phyloP scores from a whole-genome alignment of 2,113 vertebrate species.

The Petromus typicus region DNA sequence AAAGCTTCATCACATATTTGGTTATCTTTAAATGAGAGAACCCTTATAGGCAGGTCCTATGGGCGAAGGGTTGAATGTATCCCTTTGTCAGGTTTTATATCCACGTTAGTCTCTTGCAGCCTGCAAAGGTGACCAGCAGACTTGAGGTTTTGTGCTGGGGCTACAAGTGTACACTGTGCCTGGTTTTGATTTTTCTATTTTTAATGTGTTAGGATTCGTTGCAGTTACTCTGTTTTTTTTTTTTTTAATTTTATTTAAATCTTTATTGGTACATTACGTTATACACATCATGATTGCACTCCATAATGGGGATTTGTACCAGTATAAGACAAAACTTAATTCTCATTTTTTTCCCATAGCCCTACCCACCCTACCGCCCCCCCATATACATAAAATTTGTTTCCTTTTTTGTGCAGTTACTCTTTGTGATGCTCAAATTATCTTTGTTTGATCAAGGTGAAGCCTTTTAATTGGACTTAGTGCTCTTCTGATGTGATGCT shows the following conservation, averaged over 20 bases:
- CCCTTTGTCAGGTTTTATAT: slow-evolving; percentile 15
- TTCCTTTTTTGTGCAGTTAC: too few species aligned
- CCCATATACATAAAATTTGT: too few species aligned
- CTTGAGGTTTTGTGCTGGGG: not conserved
- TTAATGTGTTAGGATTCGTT: not conserved
- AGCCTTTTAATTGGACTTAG: not conserved
- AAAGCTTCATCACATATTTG: not conserved
- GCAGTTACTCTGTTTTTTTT: too few species aligned
- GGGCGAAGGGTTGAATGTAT: not conserved
- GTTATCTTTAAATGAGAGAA: not conserved
- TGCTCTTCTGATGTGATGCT: not conserved
- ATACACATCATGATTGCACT: too few species aligned
- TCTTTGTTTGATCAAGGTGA: not conserved
- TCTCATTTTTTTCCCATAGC: too few species aligned
- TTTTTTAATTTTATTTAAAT: too few species aligned
- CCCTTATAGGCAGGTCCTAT: not conserved
- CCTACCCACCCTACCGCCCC: too few species aligned
- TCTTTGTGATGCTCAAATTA: not conserved
- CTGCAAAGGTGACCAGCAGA: not conserved
- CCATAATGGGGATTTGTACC: too few species aligned
- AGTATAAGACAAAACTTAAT: too few species aligned
- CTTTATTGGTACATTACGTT: too few species aligned
- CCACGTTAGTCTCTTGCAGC: not conserved
- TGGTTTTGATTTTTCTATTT: not conserved
- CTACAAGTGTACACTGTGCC: not conserved